Conservation (phyloP, 2,888 invertebrate genomes). For the Lydus trimaculatus region DNA sequence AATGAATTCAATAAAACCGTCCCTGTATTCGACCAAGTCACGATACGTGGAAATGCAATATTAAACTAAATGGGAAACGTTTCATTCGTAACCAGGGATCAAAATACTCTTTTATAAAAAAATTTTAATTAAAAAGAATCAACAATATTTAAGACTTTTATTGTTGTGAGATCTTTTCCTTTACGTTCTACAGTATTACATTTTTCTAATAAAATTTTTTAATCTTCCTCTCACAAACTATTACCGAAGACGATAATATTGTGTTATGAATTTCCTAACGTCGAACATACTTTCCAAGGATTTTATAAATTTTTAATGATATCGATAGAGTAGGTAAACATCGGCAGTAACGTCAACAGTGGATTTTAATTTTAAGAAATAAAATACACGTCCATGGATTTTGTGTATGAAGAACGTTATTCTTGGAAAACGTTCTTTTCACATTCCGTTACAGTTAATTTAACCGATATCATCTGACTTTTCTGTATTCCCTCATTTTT, state of each 20-base stretch:
- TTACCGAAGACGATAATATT: background rate
- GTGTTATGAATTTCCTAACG: background rate
- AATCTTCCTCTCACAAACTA: background rate
- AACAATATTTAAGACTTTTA: background rate
- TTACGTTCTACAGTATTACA: background rate
- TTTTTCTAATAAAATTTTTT: background rate
- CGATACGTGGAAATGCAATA: background rate
- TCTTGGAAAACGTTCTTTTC: background rate
- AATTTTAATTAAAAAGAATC: background rate
- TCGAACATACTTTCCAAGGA: background rate
- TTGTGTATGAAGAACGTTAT: background rate
- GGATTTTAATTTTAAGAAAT: background rate
- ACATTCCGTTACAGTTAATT: background rate
- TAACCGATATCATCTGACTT: background rate
- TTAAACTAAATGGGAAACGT: background rate
- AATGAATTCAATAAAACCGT: slow-evolving; percentile 3
- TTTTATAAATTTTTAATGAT: background rate
- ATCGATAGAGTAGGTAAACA: background rate
- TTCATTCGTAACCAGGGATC: background rate
- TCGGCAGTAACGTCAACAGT: background rate
- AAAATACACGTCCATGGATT: background rate
- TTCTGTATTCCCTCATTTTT: background rate
- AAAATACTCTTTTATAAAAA: background rate
- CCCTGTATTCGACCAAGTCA: background rate
- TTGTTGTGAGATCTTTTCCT: background rate